These are phyloP conservation scores for Dichetophora obliterata DNA, from an alignment of 2,888 invertebrate species.

Conservation along the genomic window DNA sequence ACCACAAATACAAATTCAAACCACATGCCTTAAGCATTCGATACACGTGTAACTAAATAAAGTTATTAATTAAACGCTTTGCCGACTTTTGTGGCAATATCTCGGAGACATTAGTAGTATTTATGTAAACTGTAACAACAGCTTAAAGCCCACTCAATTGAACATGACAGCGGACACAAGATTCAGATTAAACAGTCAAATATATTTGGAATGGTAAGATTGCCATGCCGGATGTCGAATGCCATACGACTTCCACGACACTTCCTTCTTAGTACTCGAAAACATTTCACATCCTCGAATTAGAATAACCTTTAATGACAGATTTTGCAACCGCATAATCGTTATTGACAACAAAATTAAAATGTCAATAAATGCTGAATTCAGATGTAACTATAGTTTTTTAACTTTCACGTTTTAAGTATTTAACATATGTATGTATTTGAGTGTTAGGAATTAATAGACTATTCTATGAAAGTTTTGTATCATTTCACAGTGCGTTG, in stretches of 20 bases:
- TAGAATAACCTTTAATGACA: background rate
- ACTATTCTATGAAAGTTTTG: background rate
- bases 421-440: too few relatives aligned
- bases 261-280: background rate
- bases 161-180: slow-evolving; percentile 26
- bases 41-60: too few relatives aligned
- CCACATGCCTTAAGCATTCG: too few relatives aligned
- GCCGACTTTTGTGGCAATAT: too few relatives aligned
- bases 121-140: background rate
- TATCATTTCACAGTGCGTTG: too few relatives aligned
- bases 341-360: slow-evolving; percentile 1
- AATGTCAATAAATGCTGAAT: background rate
- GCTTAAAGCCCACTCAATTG: slow-evolving; percentile 6
- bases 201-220: background rate
- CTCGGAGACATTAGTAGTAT: background rate
- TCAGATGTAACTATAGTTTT: too few relatives aligned
- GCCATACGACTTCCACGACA: background rate
- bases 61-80: too few relatives aligned
- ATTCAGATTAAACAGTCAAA: background rate
- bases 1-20: too few relatives aligned
- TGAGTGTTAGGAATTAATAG: too few relatives aligned
- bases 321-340: background rate
- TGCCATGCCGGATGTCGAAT: too few relatives aligned
- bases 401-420: too few relatives aligned
- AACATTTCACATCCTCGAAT: too few relatives aligned